A percentile compares a stretch with the other conserved stretches of the same genome.
These are phyloP conservation scores for Oncorhynchus clarkii DNA, from an alignment of 2,113 vertebrate genomes.

Conservation along the genomic window DNA sequence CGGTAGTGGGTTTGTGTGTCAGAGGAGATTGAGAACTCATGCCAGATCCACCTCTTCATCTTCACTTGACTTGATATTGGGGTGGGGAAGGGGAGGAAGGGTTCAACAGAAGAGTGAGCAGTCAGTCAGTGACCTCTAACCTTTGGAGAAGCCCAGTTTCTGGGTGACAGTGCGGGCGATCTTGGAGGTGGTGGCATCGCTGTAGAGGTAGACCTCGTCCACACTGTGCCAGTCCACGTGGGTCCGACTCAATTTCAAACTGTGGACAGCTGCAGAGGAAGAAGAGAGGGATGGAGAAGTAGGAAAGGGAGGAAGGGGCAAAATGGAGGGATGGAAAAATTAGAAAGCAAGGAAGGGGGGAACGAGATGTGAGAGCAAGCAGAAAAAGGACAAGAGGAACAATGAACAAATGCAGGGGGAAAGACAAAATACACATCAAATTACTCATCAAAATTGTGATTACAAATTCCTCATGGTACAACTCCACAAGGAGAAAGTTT, in stretches of 20 bases:
- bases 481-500: conserved; percentile 1
- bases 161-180: conserved; percentile 95
- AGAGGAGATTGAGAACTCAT: conserved; percentile 15
- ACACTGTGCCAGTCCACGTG: conserved; percentile 97
- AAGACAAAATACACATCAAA: not conserved
- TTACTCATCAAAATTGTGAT: conserved; percentile 3
- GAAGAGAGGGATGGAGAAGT: not conserved
- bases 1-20: conserved; percentile 20
- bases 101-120: not conserved
- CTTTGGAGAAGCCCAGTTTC: conserved; percentile 97
- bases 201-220: conserved; percentile 97
- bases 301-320: conserved; percentile 18
- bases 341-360: conserved; percentile 1
- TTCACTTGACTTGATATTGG: not conserved
- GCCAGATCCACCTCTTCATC: conserved; percentile 17
- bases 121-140: conserved; percentile 63
- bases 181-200: conserved; percentile 97
- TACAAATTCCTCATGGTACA: not conserved
- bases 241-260: conserved; percentile 89
- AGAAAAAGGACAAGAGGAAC: not conserved
- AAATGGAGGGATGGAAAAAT: conserved; percentile 18
- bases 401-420: not conserved
- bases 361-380: not conserved
- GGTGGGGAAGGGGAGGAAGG: no score
- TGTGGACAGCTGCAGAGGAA: conserved; percentile 81